A percentile compares a stretch with the other conserved stretches of the same genome.
Evolutionary conservation across 2,113 vertebrate genomes (phyloP).

Genomic region (Centropus bengalensis): DNA sequence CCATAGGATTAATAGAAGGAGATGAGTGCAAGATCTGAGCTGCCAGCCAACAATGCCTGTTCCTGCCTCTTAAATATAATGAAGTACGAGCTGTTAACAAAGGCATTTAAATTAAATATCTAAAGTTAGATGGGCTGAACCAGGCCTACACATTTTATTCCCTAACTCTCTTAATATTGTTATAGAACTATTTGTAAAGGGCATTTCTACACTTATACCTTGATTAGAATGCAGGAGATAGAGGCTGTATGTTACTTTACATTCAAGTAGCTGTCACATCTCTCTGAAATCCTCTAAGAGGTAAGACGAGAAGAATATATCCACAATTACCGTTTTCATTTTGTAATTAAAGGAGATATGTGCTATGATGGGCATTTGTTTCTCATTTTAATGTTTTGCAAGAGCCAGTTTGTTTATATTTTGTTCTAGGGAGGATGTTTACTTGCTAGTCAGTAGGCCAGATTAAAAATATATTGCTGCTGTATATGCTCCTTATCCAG

Average conservation of each 20-base stretch:
- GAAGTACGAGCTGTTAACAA: background rate
- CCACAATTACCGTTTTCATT: background rate
- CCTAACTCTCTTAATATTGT: background rate
- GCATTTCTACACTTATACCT: background rate
- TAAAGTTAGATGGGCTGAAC: background rate
- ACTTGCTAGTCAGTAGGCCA: background rate
- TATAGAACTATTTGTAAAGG: background rate
- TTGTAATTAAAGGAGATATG: background rate
- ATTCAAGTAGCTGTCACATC: background rate
- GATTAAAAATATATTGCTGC: background rate
- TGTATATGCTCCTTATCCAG: background rate
- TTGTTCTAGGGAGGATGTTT: conserved; percentile 3
- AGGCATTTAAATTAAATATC: background rate
- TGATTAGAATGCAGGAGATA: background rate
- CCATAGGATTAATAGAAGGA: background rate
- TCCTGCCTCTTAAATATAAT: background rate
- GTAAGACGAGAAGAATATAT: background rate
- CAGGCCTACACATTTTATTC: background rate
- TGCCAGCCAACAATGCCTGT: background rate
- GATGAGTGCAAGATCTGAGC: background rate
- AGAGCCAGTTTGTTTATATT: background rate
- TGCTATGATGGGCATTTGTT: background rate
- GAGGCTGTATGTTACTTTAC: background rate
- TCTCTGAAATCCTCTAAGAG: background rate
- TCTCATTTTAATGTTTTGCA: background rate